Conservation (phyloP, 2,888 invertebrate species). For the Platycheirus rosarum region DNA sequence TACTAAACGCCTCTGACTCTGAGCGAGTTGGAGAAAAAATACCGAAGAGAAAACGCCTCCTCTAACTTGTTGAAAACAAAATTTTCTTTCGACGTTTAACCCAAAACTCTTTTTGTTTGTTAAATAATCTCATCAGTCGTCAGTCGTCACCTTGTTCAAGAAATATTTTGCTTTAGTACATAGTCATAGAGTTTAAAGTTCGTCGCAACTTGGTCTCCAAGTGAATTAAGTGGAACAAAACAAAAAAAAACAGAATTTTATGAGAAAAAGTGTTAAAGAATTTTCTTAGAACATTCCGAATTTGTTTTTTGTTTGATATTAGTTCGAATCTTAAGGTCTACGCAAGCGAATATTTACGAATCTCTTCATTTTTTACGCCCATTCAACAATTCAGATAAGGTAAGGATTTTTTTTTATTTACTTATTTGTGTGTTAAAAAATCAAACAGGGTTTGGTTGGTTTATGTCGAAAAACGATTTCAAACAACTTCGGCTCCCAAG, state of each 20-base stretch:
- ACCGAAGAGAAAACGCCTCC: conserved; percentile 66
- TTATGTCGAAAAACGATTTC: conserved; percentile 4
- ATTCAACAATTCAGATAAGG: conserved; percentile 45
- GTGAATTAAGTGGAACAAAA: conserved; percentile 50
- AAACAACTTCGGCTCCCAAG: conserved; percentile 25
- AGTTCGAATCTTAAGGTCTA: conserved; percentile 49
- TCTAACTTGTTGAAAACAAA: conserved; percentile 69
- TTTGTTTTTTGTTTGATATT: conserved; percentile 28
- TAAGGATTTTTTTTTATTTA: conserved; percentile 45
- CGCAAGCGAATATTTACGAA: conserved; percentile 35
- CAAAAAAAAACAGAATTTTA: conserved; percentile 36
- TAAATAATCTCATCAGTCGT: conserved; percentile 54
- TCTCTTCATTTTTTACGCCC: conserved; percentile 58
- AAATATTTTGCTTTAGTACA: conserved; percentile 53
- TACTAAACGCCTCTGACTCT: conserved; percentile 15
- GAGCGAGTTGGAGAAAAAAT: conserved; percentile 19
- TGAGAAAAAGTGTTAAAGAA: conserved; percentile 30
- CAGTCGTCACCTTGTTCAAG: conserved; percentile 60
- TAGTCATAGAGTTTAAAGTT: conserved; percentile 38
- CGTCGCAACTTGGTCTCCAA: conserved; percentile 28
- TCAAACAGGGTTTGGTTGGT: conserved; percentile 8
- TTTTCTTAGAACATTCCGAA: conserved; percentile 21
- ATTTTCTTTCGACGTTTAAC: conserved; percentile 42
- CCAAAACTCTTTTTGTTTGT: conserved; percentile 40
- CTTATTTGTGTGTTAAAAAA: conserved; percentile 23